phyloP scores from a whole-genome alignment of 2,113 vertebrate genomes.

The Charina bottae region DNA sequence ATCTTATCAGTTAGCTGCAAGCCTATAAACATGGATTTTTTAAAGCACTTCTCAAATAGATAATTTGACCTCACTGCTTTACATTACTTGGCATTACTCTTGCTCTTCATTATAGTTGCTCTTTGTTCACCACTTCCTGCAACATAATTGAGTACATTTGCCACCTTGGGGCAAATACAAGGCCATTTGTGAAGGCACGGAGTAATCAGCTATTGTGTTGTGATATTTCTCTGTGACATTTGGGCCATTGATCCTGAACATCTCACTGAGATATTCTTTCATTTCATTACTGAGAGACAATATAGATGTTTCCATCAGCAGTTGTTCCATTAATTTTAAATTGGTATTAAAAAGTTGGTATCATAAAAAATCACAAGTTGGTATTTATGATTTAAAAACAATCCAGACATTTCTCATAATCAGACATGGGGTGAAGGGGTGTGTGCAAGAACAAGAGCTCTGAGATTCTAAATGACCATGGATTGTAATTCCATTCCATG shows the following conservation, averaged over 20 bases:
- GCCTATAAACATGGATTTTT: neutral
- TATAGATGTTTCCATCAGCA: constrained; percentile 7
- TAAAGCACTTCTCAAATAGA: neutral
- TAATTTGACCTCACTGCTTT: constrained; percentile 3
- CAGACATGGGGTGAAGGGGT: neutral
- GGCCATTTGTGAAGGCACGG: neutral
- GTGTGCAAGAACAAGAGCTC: neutral
- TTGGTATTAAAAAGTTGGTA: neutral
- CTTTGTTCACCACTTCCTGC: neutral
- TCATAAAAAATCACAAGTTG: neutral
- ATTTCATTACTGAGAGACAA: neutral
- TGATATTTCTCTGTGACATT: neutral
- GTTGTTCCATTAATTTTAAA: constrained; percentile 12
- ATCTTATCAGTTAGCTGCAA: neutral
- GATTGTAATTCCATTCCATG: neutral
- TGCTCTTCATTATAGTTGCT: neutral
- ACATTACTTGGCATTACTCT: neutral
- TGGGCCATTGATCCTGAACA: neutral
- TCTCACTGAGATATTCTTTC: neutral
- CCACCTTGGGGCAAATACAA: neutral
- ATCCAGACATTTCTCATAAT: neutral
- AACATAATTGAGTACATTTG: neutral
- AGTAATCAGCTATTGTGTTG: neutral
- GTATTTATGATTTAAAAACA: neutral
- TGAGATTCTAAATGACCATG: neutral